Evolutionary conservation across 2,797 vertebrate species (phyloP), one percentile per base, ranked within the genome.

Genomic region (Macrochelys suwanniensis): DNA sequence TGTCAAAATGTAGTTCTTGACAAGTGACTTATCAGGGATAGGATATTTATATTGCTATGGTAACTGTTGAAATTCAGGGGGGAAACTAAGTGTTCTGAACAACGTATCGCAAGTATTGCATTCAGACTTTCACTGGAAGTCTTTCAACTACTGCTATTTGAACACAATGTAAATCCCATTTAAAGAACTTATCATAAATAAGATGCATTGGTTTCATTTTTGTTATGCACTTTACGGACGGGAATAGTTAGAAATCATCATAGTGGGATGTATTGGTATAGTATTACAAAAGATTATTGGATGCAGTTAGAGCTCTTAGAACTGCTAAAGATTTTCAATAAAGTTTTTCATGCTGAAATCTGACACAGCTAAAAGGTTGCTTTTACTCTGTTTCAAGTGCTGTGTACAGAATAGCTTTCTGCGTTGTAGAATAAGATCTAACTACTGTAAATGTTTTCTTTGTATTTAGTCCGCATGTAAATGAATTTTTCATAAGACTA

Each of bases 321-420:
- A 28, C 26, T 49, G 25, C 37, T 76, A 4, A 42, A 28, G 71
- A 47, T 76, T 76, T 68, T 76, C 71, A 28, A 15, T 47, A 45
- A 45, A 25, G 74, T 9, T 71, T 71, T 77, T 77, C 23, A 8
- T 31, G 25, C 15, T 17, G 47, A 77, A 77, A 77, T 8, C 47
- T 77, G 26, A 16, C 42, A 15, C 45, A 9, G 8, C 28, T 49
- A 31, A 77, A 49, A 49, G 31, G 42, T 47, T 31, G 33, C 59
- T 61, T 21, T 61, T 83, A 80, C 74, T 25, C n/a, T 15, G 33
- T n/a, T 89, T 88, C 12, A 89, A 37, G 28, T 31, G 28, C 42
- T 47, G 37, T 56, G 1, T 0, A 1, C 42, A 31, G 25, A 68
- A 85, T 42, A 42, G 45, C 33, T 37, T 17, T 76, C 37, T 51